A percentile compares a stretch with the other conserved stretches of the same genome.
phyloP scores from a whole-genome alignment of 2,113 vertebrate species.

The Arizona elegans region DNA sequence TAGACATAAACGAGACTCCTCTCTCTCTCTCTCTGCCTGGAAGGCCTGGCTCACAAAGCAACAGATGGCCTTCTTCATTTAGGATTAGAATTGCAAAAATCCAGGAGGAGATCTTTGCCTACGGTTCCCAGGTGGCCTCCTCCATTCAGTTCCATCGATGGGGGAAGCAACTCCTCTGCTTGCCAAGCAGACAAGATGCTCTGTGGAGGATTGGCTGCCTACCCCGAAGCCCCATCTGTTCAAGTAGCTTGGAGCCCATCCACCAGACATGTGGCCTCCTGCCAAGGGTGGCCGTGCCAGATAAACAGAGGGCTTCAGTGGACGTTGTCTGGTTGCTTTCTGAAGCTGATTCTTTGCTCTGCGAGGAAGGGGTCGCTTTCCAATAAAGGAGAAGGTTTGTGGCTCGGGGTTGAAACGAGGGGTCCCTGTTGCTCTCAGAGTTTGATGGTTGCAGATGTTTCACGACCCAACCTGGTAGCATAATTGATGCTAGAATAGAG shows the following conservation, averaged over 20 bases:
- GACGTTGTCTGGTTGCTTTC: background rate
- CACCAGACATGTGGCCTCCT: background rate
- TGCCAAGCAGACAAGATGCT: constrained; percentile 40
- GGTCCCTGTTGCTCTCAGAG: background rate
- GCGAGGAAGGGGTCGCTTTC: background rate
- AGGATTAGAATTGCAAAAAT: background rate
- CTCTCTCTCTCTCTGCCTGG: background rate
- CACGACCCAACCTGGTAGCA: background rate
- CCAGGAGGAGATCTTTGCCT: background rate
- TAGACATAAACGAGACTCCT: background rate
- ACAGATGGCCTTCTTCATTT: background rate
- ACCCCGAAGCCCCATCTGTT: constrained; percentile 24
- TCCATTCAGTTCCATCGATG: background rate
- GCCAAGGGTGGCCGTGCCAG: constrained; percentile 21
- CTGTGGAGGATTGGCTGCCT: constrained; percentile 17
- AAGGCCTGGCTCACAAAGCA: background rate
- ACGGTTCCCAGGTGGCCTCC: background rate
- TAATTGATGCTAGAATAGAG: background rate
- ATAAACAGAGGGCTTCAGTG: background rate
- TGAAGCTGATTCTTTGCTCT: background rate
- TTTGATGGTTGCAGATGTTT: background rate
- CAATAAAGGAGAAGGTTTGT: background rate
- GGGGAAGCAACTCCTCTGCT: background rate
- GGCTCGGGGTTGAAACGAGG: background rate
- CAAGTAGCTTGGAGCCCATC: constrained; percentile 29